Evolutionary conservation across 2,888 invertebrate genomes (phyloP).

Genomic region (Hypomecis atomaria): DNA sequence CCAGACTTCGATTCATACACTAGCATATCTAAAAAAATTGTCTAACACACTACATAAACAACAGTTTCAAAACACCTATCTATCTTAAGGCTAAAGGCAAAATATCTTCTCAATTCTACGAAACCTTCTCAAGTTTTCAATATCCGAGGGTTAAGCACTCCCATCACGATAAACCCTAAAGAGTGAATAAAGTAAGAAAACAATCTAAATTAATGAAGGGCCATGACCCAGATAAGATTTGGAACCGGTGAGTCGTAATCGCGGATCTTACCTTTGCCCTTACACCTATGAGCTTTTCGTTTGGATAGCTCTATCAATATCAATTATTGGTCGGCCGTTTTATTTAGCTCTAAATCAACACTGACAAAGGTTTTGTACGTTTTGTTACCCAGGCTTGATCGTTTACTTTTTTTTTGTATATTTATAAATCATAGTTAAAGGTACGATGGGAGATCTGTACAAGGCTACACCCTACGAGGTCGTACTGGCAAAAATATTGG

Average conservation of each 20-base stretch:
- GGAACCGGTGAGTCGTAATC: slow-evolving; percentile 21
- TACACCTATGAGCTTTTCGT: slow-evolving; percentile 19
- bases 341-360: slow-evolving; percentile 3
- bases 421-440: no score
- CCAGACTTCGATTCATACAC: no score
- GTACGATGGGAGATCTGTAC: no score
- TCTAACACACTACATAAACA: no score
- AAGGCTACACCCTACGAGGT: no score
- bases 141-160: slow-evolving; percentile 24
- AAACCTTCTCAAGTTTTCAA: slow-evolving; percentile 23
- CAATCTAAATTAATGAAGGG: slow-evolving; percentile 35
- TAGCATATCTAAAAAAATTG: no score
- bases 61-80: no score
- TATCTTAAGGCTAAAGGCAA: neutral
- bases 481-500: no score
- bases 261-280: slow-evolving; percentile 18
- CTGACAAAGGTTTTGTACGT: neutral
- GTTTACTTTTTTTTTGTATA: slow-evolving; percentile 24
- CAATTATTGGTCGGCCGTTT: slow-evolving; percentile 12
- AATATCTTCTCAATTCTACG: slow-evolving; percentile 5
- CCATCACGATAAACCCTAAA: slow-evolving; percentile 31
- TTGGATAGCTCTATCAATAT: slow-evolving; percentile 16
- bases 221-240: slow-evolving; percentile 27
- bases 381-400: no score
- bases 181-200: slow-evolving; percentile 32